Evolutionary conservation across 2,888 invertebrate genomes (phyloP), one percentile per base, ranked within the genome.

Genomic region (Drosophila mulleri): DNA sequence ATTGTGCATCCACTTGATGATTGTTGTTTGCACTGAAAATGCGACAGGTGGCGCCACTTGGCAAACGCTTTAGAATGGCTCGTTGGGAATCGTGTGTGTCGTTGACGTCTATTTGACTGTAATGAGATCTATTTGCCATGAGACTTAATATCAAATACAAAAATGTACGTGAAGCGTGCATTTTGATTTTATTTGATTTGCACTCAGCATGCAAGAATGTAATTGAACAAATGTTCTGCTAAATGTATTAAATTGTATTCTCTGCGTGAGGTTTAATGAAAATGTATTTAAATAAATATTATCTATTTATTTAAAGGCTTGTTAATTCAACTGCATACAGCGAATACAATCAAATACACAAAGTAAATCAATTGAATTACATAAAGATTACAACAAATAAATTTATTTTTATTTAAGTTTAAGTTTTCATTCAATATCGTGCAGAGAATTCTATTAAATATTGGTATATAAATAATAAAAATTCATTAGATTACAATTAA

Each of bases 41-140:
- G 65, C 70, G 68, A 26, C 81, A 83, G 81, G 67, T 86, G 87
- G 75, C 62, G 72, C 67, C 78, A 80, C 67, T 77, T 67, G 66
- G 7, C 56, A 26, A 58, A 29, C 35, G 65, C 72, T 41, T 41
- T 29, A 63, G 37, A 65, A 52, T 29, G 39, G 53, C 23, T 48
- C 37, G 44, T 45, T 59, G n/a, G 16, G 29, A 54, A 70, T 23
- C 35, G 29, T 63, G 41, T 60, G 32, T 48, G 62, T 3, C 20
- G 45, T 20, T 76, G 47, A 26, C 48, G 67, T 58, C 29, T 41
- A 60, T 23, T 20, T 52, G 44, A 16, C n/a, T 37, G 18, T 39
- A 44, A 68, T 41, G 41, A 18, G 35, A 35, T 11, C 20, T 41
- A 35, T 4, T 32, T 52, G 45, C 18, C n/a, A 37, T 20, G 12